A percentile compares a stretch with the other conserved stretches of the same genome.
Conservation (phyloP, 2,113 vertebrate species). For the Bufo bufo region DNA sequence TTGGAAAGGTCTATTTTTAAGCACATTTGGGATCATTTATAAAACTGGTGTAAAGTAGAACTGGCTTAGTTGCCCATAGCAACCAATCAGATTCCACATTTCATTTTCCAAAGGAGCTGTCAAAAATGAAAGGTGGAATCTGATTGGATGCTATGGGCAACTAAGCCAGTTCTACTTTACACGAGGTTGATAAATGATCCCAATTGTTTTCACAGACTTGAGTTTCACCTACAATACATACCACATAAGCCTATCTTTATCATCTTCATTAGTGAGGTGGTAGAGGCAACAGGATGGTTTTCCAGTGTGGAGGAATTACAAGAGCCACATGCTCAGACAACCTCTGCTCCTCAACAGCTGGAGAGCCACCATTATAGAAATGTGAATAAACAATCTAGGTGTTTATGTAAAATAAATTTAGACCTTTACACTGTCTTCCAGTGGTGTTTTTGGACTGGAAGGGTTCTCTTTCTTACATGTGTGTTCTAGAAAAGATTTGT, state of each 20-base stretch:
- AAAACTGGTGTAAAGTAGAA: too few species aligned
- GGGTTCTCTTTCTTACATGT: conserved; percentile 39
- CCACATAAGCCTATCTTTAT: not conserved
- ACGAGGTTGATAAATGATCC: too few species aligned
- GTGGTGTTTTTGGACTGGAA: not conserved
- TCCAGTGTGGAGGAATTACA: not conserved
- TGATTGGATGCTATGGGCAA: too few species aligned
- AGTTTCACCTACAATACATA: not conserved
- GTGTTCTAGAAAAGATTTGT: conserved; percentile 62
- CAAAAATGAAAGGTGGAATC: too few species aligned
- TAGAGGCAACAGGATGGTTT: not conserved
- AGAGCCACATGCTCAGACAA: not conserved
- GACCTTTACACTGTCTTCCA: conserved; percentile 29
- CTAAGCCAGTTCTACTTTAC: too few species aligned
- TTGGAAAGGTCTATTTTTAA: not conserved
- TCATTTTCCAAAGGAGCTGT: too few species aligned
- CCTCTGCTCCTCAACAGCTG: not conserved
- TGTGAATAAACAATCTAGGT: not conserved
- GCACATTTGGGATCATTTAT: too few species aligned
- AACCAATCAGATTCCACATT: too few species aligned
- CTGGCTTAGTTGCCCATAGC: too few species aligned
- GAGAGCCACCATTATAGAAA: not conserved
- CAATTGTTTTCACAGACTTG: not conserved
- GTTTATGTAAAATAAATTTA: not conserved
- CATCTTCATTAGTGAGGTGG: not conserved